Percentiles rank a stretch among this genome's conserved stretches.
phyloP scores from a whole-genome alignment of 2,888 invertebrate genomes.

The Carcina quercana region DNA sequence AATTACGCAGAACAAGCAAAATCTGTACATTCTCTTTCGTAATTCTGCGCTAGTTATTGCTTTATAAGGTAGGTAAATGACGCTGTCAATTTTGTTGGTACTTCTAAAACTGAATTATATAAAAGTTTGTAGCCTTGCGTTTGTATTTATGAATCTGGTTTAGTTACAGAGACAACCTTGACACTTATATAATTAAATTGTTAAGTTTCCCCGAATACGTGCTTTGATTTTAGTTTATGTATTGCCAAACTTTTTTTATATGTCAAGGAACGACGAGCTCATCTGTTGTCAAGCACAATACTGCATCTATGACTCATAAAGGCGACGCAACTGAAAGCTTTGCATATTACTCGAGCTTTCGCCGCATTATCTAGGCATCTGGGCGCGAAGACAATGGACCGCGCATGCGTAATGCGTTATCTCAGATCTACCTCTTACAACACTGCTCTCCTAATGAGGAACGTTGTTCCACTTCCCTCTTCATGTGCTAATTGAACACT shows the following conservation, averaged over 20 bases:
- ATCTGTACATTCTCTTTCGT: constrained; percentile 28
- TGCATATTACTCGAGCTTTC: constrained; percentile 48
- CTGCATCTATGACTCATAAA: constrained; percentile 28
- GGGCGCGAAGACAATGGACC: constrained; percentile 60
- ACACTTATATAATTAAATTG: too few relatives aligned
- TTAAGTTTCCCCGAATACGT: too few relatives aligned
- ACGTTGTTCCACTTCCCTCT: constrained; percentile 50
- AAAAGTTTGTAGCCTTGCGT: too few relatives aligned
- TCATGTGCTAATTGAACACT: constrained; percentile 53
- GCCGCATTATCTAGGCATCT: constrained; percentile 50
- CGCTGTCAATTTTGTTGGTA: too few relatives aligned
- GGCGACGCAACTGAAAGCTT: constrained; percentile 38
- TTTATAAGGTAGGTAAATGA: constrained; percentile 23
- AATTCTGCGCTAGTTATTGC: constrained; percentile 19
- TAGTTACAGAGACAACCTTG: too few relatives aligned
- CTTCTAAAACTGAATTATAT: too few relatives aligned
- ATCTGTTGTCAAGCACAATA: constrained; percentile 8
- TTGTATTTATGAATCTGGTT: too few relatives aligned
- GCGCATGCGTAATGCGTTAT: constrained; percentile 72
- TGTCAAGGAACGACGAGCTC: too few relatives aligned
- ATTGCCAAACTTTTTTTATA: too few relatives aligned
- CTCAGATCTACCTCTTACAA: constrained; percentile 63
- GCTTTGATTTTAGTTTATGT: too few relatives aligned
- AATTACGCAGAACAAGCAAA: constrained; percentile 30
- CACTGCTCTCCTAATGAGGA: constrained; percentile 68